phyloP scores from a whole-genome alignment of 2,113 vertebrate genomes.

The Quiscalus mexicanus region DNA sequence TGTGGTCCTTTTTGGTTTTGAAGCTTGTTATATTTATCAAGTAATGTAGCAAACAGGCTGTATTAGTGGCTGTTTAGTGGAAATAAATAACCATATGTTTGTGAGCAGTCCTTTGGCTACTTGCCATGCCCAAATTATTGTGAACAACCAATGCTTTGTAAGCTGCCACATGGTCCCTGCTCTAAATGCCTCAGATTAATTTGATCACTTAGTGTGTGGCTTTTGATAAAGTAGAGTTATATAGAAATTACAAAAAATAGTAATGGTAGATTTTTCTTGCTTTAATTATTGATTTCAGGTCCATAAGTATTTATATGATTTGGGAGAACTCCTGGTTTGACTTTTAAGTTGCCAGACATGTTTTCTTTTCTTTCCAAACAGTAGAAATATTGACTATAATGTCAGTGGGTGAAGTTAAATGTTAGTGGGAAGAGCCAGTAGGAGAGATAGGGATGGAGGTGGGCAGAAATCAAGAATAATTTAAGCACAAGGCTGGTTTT shows the following conservation, averaged over 20 bases:
- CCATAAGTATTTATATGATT: neutral
- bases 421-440: neutral
- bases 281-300: neutral
- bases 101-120: slow-evolving; percentile 43
- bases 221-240: neutral
- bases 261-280: neutral
- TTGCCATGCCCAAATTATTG: slow-evolving; percentile 6
- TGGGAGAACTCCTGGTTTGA: neutral
- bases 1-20: neutral
- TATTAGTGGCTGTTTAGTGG: slow-evolving; percentile 30
- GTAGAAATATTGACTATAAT: neutral
- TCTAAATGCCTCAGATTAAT: slow-evolving; percentile 1
- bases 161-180: neutral
- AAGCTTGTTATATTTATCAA: slow-evolving; percentile 19
- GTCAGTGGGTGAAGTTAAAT: neutral
- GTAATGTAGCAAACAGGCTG: neutral
- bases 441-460: neutral
- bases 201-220: neutral
- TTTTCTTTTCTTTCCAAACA: neutral
- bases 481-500: neutral
- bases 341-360: neutral
- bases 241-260: neutral
- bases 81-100: slow-evolving; percentile 60
- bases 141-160: slow-evolving; percentile 21
- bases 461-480: neutral